Conservation (phyloP, 2,888 invertebrate species). For the Drepanosiphum platanoidis region DNA sequence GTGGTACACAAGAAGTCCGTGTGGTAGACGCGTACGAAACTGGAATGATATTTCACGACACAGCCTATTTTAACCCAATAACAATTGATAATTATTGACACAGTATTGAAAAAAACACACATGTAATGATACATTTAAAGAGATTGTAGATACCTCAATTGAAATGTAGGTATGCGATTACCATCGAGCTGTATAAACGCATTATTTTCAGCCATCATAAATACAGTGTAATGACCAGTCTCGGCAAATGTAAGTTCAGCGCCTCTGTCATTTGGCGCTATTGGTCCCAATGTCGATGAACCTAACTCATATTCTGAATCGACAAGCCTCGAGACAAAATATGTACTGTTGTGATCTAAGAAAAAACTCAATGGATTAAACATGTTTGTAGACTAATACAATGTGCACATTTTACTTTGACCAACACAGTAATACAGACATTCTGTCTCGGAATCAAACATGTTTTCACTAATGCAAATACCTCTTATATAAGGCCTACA, state of each 20-base stretch:
- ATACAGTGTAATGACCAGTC: conserved; percentile 85
- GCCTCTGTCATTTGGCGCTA: conserved; percentile 80
- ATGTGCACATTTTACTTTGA: conserved; percentile 68
- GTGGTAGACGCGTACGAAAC: conserved; percentile 87
- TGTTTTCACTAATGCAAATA: conserved; percentile 77
- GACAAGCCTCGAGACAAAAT: not conserved
- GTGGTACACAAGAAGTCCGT: conserved; percentile 88
- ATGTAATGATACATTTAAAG: not conserved
- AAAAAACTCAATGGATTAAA: not conserved
- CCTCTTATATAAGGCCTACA: conserved; percentile 77
- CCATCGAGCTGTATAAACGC: conserved; percentile 91
- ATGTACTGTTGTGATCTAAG: conserved; percentile 41
- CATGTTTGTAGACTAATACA: not conserved
- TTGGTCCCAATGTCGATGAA: conserved; percentile 70
- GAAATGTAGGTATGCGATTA: conserved; percentile 89
- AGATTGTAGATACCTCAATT: conserved; percentile 75
- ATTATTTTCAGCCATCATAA: conserved; percentile 90
- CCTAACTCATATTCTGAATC: conserved; percentile 47
- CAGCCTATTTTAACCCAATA: conserved; percentile 78
- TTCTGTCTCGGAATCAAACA: conserved; percentile 76
- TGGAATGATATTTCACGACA: conserved; percentile 89
- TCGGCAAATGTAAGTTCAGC: conserved; percentile 85
- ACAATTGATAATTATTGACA: too few relatives aligned
- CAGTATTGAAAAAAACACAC: not conserved
- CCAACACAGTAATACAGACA: conserved; percentile 75